Conservation (phyloP, 2,113 vertebrate species). For the Protobothrops mucrosquamatus region DNA sequence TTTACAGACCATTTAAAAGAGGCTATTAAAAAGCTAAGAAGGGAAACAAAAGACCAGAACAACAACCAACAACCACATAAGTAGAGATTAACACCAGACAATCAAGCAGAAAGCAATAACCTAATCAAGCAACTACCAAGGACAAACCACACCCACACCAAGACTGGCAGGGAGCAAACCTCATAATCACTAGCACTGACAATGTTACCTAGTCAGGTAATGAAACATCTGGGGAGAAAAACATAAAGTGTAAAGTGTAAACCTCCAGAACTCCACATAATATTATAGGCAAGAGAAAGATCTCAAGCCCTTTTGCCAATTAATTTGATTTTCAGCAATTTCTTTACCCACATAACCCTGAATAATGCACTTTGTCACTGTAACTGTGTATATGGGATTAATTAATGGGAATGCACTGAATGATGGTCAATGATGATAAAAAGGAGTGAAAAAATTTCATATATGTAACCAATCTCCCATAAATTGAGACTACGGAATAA, state of each 20-base stretch:
- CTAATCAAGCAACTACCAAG: background rate
- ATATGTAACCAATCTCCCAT: background rate
- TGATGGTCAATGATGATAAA: background rate
- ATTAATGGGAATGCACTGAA: background rate
- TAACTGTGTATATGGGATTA: background rate
- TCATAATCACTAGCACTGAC: background rate
- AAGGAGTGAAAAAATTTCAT: background rate
- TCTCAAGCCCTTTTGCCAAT: background rate
- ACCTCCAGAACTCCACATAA: background rate
- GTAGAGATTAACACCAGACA: background rate
- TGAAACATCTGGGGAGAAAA: background rate
- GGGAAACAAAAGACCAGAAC: background rate
- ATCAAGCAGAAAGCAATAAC: background rate
- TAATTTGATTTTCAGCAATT: background rate
- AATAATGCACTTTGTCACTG: background rate
- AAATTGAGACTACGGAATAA: background rate
- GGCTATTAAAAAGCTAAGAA: background rate
- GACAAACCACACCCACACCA: background rate
- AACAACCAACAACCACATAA: background rate
- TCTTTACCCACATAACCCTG: background rate
- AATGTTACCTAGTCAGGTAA: background rate
- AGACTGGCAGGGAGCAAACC: background rate
- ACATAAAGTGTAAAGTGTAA: background rate
- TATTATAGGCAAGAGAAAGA: background rate
- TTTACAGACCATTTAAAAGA: background rate